phyloP scores from a whole-genome alignment of 1,140 invertebrate genomes.

The Asbolus verrucosus region DNA sequence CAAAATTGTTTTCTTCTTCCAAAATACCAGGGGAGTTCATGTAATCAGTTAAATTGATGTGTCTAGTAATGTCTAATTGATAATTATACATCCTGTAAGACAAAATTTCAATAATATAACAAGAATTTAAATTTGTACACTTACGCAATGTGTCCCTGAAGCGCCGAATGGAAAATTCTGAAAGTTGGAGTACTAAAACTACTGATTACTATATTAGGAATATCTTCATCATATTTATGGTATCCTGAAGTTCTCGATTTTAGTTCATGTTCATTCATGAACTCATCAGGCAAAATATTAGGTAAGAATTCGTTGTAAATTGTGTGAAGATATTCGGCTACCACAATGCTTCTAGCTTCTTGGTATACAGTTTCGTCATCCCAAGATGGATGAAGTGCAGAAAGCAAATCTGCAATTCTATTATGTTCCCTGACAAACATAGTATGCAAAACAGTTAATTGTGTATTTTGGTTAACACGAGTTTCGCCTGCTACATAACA shows the following conservation, averaged over 20 bases:
- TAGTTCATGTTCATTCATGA: constrained; percentile 43
- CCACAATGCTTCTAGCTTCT: constrained; percentile 71
- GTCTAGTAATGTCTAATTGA: constrained; percentile 60
- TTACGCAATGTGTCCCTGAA: constrained; percentile 66
- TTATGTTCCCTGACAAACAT: constrained; percentile 71
- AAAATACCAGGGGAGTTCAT: constrained; percentile 71
- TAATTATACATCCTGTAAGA: constrained; percentile 48
- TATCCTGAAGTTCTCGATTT: constrained; percentile 55
- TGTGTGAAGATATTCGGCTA: constrained; percentile 73
- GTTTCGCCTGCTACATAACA: constrained; percentile 80
- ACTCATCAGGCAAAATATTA: constrained; percentile 68
- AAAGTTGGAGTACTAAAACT: constrained; percentile 74
- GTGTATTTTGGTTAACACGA: constrained; percentile 85
- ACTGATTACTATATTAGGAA: constrained; percentile 75
- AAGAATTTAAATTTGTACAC: not conserved
- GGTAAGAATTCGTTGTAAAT: constrained; percentile 78
- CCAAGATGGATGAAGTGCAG: constrained; percentile 71
- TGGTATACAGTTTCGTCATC: constrained; percentile 72
- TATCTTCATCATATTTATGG: constrained; percentile 72
- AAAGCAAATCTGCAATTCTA: constrained; percentile 69
- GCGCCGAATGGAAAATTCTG: constrained; percentile 72
- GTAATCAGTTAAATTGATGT: constrained; percentile 67
- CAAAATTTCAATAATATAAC: constrained; percentile 65
- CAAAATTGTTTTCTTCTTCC: constrained; percentile 67
- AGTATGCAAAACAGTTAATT: constrained; percentile 71